A percentile compares a stretch with the other conserved stretches of the same genome.
Conservation (phyloP, 2,797 vertebrate species). For the Alca torda region DNA sequence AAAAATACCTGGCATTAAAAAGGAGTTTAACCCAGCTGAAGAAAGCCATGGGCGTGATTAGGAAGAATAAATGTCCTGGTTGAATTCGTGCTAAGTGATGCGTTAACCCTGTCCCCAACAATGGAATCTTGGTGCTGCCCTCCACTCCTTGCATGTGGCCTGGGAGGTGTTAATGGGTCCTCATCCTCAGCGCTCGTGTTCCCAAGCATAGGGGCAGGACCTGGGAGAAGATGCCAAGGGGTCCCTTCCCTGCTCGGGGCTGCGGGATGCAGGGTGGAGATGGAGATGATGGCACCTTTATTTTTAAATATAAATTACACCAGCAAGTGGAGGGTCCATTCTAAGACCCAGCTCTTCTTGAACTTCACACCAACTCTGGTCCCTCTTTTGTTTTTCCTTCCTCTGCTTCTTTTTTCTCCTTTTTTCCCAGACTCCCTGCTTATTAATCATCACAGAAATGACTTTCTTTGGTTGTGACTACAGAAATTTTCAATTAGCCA, state of each 20-base stretch:
- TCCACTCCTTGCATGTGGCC: neutral
- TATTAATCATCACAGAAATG: neutral
- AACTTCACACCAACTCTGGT: neutral
- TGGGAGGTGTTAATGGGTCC: neutral
- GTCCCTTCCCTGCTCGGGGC: too few species aligned
- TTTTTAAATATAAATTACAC: neutral
- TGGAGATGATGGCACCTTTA: neutral
- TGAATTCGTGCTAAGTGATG: neutral
- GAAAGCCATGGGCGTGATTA: neutral
- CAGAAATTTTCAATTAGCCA: conserved; percentile 6
- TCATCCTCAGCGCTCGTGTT: accelerated
- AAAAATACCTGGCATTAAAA: neutral
- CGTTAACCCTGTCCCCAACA: neutral
- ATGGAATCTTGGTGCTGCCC: neutral
- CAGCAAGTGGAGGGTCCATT: neutral
- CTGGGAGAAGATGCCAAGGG: neutral
- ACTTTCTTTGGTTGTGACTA: neutral
- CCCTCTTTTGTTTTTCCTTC: neutral
- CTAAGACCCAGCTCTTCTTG: too few species aligned
- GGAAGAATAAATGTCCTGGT: neutral
- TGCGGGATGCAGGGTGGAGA: neutral
- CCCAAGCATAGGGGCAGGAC: neutral
- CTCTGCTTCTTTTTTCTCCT: neutral
- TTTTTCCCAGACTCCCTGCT: neutral
- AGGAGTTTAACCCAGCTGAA: neutral